These are phyloP conservation scores for Chionomys nivalis DNA, from an alignment of 2,113 vertebrate species.

Conservation along the genomic window DNA sequence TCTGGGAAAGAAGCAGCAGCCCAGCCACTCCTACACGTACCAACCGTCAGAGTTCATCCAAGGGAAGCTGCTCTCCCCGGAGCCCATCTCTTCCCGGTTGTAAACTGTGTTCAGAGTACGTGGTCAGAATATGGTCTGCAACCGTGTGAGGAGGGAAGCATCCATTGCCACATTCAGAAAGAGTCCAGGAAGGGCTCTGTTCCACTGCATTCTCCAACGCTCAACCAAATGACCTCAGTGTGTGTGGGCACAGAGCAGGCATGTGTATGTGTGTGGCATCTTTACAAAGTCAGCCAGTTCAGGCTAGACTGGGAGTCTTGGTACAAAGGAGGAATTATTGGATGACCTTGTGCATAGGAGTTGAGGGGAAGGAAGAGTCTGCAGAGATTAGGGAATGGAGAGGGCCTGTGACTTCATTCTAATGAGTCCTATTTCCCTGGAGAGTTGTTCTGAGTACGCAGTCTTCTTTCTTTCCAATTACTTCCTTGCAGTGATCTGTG, in stretches of 20 bases:
- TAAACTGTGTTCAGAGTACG: conserved; percentile 32
- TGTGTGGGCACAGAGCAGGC: conserved; percentile 39
- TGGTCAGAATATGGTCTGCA: conserved; percentile 48
- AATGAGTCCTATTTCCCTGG: conserved; percentile 72
- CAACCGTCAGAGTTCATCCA: background rate
- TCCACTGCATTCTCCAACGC: conserved; percentile 58
- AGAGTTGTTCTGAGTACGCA: conserved; percentile 71
- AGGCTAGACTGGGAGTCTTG: background rate
- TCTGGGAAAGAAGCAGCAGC: conserved; percentile 11
- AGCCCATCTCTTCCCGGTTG: conserved; percentile 51
- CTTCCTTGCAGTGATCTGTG: conserved; percentile 53
- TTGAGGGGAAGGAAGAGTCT: background rate
- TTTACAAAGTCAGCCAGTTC: conserved; percentile 1
- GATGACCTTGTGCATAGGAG: conserved; percentile 23
- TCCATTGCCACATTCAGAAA: conserved; percentile 17
- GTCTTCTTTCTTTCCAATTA: conserved; percentile 64
- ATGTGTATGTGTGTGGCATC: background rate
- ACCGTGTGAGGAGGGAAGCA: conserved; percentile 65
- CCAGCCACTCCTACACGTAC: background rate
- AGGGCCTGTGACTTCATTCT: conserved; percentile 62
- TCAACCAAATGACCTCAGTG: conserved; percentile 78
- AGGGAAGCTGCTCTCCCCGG: conserved; percentile 70
- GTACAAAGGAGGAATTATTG: conserved; percentile 49
- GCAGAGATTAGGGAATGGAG: conserved; percentile 58
- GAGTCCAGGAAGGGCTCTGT: conserved; percentile 39